Conservation (phyloP, 2,797 vertebrate genomes). For the Okamejei kenojei region DNA sequence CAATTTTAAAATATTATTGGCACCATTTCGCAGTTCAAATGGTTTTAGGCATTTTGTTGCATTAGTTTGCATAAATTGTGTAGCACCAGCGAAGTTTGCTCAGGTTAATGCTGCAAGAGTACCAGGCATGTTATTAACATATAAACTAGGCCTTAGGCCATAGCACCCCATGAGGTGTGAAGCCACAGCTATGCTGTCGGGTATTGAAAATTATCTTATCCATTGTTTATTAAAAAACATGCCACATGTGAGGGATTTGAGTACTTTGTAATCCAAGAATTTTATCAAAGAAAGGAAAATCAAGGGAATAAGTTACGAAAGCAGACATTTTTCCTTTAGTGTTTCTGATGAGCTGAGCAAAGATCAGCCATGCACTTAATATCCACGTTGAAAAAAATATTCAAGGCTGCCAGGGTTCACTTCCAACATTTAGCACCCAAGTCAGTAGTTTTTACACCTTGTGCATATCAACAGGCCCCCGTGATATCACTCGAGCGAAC, state of each 20-base stretch:
- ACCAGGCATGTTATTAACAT: no score
- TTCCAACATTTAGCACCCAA: conserved; percentile 39
- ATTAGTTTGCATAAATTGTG: not conserved
- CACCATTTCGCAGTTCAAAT: not conserved
- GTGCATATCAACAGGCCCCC: conserved; percentile 35
- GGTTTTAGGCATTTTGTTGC: not conserved
- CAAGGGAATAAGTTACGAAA: not conserved
- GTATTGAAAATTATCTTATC: not conserved
- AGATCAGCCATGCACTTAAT: not conserved
- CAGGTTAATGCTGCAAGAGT: not conserved
- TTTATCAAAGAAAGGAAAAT: not conserved
- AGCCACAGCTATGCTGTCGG: not conserved
- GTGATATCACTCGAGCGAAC: conserved; percentile 40
- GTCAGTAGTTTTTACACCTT: conserved; percentile 39
- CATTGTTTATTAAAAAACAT: not conserved
- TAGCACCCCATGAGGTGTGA: not conserved
- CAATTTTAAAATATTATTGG: not conserved
- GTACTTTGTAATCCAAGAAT: not conserved
- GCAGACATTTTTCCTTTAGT: not conserved
- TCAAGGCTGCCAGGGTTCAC: conserved; percentile 13
- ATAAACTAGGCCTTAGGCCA: not conserved
- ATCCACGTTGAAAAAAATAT: not conserved
- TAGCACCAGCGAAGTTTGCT: not conserved
- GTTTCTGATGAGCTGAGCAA: not conserved
- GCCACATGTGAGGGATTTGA: not conserved